Base-by-base conservation (phyloP, 2,888 invertebrate genomes). In the Serripes groenlandicus region DNA sequence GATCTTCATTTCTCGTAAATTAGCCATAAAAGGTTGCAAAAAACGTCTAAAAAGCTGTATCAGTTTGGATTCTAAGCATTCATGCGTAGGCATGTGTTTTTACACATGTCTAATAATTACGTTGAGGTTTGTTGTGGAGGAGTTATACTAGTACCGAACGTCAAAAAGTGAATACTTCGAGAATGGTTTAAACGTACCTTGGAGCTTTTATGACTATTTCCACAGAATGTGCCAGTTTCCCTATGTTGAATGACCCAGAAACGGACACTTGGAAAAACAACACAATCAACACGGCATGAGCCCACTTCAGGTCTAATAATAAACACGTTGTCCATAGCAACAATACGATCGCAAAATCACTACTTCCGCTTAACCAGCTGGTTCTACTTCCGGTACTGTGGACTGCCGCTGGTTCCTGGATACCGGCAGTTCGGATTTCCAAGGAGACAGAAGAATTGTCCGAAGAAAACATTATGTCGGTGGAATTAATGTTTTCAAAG, bases 311-410 rank as follows among this genome's bases (percentile, higher is more conserved):
- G n/a, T 76, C 69, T 18, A 58, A 26, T 15, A 28, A 3, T 2
- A 70, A 21, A 26, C 42, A 26, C 21, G 58, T n/a, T 18, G 69
- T 7, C 76, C 58, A 69, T 26, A 69, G 30, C 11, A 76, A 26
- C 37, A 76, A 28, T 23, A 70, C 26, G 3, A 69, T 60, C 28
- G 32, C 58, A 23, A 26, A 35, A 23, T 56, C 15, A n/a, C 28
- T 23, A 60, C 42, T 82, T 82, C 82, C 78, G 71, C 23, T 72
- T 7, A 42, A 23, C 26, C 42, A 26, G 35, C 18, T 23, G 11
- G 15, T 30, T 32, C 69, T 35, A 72, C 62, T 82, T 82, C 82
- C 82, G 71, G 52, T 72, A 56, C 78, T 71, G 60, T 75, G 72
- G 3, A 54, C 72, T 18, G 72, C 68, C 28, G 78, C 78, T n/a